Base-by-base conservation (phyloP, 1,140 invertebrate genomes). In the Caenorhabditis inopinata region DNA sequence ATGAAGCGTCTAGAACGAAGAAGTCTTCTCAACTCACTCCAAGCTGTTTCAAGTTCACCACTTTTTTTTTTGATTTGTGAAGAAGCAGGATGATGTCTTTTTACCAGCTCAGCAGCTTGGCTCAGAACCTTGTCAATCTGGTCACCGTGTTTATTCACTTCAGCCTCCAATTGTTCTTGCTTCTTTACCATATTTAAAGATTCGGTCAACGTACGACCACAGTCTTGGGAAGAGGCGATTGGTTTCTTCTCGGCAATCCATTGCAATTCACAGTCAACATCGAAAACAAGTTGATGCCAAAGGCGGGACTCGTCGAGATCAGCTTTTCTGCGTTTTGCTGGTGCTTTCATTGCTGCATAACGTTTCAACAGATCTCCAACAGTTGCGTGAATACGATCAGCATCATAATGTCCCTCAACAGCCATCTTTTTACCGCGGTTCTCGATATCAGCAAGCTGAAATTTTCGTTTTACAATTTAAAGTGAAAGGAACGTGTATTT, bases 221-320 rank as follows among this genome's bases (percentile, higher is more conserved):
- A 88, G 47, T 90, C 92, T 2, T 93, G 92, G 1, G 94, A 94
- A 0, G 92, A 91, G 1, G 94, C 95, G 4, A 93, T 91, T 3
- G 93, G 93, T 75, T 93, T 73, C 79, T 95, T 93, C 89, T 98
- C 96, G 42, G 93, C 93, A 75, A 98, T 95, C 96, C 96, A 99
- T 87, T 96, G 94, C 84, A 96, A 90, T 89, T 98, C 96, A 0
- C 93, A 93, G 78, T 96, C 94, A 42, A 96, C 91, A 89, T 97
- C 95, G 88, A 97, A 97, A 27, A 93, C 93, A 90, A 97, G 96
- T 89, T 97, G 96, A 88, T 97, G 95, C 86, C 94, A 94, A 80
- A 93, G 92, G 5, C 94, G 86, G 38, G 94, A 94, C 88, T 96
- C 94, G 87, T 96, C 94, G 3, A 98, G 90, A 32, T 78, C 80